These are phyloP conservation scores for Alosa alosa DNA, from an alignment of 2,113 vertebrate genomes.

Conservation along the genomic window DNA sequence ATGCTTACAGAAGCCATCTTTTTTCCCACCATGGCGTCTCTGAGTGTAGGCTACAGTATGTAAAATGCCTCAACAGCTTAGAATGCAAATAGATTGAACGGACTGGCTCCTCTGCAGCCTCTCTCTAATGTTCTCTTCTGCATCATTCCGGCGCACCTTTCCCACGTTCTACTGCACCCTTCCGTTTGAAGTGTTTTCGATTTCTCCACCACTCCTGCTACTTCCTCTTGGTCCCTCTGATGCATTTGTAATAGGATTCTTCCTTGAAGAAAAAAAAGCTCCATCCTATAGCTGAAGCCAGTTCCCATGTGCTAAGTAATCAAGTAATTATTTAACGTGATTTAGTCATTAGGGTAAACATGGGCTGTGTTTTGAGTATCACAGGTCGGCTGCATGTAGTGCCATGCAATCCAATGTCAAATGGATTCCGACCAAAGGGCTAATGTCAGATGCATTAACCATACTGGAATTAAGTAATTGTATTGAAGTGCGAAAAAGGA, in stretches of 20 bases:
- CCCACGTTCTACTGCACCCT: neutral
- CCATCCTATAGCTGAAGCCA: neutral
- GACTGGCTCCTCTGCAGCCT: neutral
- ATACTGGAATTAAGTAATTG: neutral
- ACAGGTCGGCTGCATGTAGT: neutral
- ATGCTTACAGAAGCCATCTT: neutral
- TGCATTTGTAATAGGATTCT: neutral
- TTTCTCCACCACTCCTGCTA: neutral
- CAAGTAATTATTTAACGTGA: neutral
- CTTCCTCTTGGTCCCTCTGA: neutral
- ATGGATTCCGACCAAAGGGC: neutral
- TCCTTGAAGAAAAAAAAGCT: neutral
- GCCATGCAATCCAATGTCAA: neutral
- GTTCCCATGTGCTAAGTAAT: neutral
- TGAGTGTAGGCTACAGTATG: neutral
- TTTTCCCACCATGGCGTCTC: neutral
- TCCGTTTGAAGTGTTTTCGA: conserved; percentile 7
- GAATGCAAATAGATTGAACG: neutral
- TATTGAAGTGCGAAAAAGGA: neutral
- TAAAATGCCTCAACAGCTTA: neutral
- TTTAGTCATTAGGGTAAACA: conserved; percentile 6
- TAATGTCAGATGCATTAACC: neutral
- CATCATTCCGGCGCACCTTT: neutral
- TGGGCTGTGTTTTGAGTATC: neutral
- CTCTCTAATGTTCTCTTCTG: neutral